Conservation (phyloP, 2,113 vertebrate genomes). For the Numenius arquata region DNA sequence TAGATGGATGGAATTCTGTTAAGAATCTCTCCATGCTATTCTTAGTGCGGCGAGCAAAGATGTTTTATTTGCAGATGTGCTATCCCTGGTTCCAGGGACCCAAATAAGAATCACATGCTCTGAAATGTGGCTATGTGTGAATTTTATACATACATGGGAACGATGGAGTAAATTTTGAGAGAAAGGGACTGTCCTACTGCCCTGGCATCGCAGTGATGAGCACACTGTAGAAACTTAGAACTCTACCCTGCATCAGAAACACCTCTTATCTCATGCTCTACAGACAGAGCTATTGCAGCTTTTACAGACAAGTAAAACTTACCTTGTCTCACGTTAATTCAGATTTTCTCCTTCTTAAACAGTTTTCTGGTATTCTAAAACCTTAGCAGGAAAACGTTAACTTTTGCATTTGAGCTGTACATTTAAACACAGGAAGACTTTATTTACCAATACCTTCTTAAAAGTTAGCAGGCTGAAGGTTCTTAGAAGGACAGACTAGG, state of each 20-base stretch:
- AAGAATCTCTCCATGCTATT: neutral
- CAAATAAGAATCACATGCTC: neutral
- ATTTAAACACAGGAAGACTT: neutral
- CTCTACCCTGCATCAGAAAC: neutral
- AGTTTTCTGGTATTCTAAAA: neutral
- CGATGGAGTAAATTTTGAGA: neutral
- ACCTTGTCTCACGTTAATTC: neutral
- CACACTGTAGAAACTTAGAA: neutral
- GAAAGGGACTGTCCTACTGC: neutral
- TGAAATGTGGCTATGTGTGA: neutral
- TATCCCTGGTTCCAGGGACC: neutral
- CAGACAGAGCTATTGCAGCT: neutral
- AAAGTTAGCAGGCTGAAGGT: neutral
- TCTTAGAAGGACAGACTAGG: neutral
- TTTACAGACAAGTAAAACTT: neutral
- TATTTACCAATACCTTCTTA: neutral
- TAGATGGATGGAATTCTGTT: neutral
- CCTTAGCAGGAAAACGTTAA: neutral
- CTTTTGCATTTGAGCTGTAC: neutral
- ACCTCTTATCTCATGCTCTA: neutral
- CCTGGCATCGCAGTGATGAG: neutral
- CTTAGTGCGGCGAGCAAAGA: neutral
- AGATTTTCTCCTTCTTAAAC: neutral
- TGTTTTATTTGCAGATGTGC: neutral
- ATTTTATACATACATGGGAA: fast-evolving